These are phyloP conservation scores for Drosophila simulans DNA, from an alignment of 1,140 invertebrate species.

Conservation along the genomic window DNA sequence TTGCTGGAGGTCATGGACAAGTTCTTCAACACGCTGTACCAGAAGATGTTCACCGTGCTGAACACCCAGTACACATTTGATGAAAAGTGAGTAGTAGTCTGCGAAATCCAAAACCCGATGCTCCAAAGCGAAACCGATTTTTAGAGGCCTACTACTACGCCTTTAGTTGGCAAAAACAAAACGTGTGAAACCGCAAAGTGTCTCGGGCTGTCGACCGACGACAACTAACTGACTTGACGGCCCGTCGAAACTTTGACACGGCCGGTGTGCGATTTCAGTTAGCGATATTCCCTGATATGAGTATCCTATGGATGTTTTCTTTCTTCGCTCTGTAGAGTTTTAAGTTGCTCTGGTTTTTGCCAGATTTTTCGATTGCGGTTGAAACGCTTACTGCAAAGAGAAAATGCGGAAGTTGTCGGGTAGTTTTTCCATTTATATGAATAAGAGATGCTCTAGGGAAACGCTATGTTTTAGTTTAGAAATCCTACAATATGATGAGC, in stretches of 20 bases:
- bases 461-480: neutral
- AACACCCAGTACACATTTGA: constrained; percentile 96
- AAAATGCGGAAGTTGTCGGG: constrained; percentile 2
- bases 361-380: constrained; percentile 53
- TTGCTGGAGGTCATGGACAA: constrained; percentile 94
- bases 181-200: constrained; percentile 81
- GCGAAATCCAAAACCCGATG: constrained; percentile 36
- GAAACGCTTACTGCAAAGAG: constrained; percentile 55
- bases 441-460: neutral
- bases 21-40: constrained; percentile 96
- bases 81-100: constrained; percentile 88
- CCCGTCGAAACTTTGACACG: constrained; percentile 54
- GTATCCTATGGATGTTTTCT: constrained; percentile 1
- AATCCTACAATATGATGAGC: too few species aligned
- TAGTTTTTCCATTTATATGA: neutral
- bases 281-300: constrained; percentile 16
- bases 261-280: constrained; percentile 71
- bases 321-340: constrained; percentile 1
- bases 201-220: constrained; percentile 33
- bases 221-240: constrained; percentile 19
- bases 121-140: constrained; percentile 45
- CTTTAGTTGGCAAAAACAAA: constrained; percentile 30
- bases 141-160: constrained; percentile 14
- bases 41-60: constrained; percentile 98
- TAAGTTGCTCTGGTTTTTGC: constrained; percentile 46